These are phyloP conservation scores for Scaptomyza flava DNA, from an alignment of 2,888 invertebrate genomes.

Conservation along the genomic window DNA sequence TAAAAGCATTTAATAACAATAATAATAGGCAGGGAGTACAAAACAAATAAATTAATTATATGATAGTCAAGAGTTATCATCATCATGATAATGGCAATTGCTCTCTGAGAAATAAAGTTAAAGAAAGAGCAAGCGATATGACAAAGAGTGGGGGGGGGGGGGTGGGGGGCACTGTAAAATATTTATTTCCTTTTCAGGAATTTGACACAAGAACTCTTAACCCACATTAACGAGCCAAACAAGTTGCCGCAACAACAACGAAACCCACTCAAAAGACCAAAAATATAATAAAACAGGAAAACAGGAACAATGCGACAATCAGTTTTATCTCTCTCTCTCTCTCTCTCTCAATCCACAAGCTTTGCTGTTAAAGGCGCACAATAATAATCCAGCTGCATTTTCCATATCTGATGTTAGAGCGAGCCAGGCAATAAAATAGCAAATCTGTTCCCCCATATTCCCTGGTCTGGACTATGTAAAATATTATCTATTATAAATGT, in stretches of 20 bases:
- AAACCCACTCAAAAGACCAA: conserved; percentile 22
- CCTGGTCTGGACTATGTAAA: no score
- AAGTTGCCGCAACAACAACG: conserved; percentile 27
- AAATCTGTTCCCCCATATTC: no score
- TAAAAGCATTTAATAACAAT: conserved; percentile 7
- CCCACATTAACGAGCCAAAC: conserved; percentile 66
- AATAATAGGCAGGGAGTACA: conserved; percentile 27
- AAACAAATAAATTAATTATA: conserved; percentile 23
- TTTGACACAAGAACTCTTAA: conserved; percentile 68
- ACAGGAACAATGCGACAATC: no score
- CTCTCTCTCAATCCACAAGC: neutral
- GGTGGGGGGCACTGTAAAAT: no score
- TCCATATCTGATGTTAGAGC: no score
- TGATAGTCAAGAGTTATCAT: conserved; percentile 36
- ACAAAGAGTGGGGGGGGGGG: no score
- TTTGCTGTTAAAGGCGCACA: no score
- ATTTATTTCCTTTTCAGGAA: neutral
- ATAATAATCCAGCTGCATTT: no score
- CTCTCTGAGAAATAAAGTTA: conserved; percentile 9
- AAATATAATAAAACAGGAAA: no score
- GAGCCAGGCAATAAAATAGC: no score
- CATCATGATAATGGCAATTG: conserved; percentile 31
- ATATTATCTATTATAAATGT: no score
- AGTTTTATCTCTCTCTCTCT: no score
- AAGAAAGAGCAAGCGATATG: neutral